phyloP scores from a whole-genome alignment of 1,140 invertebrate species.

The Tachypleus tridentatus region DNA sequence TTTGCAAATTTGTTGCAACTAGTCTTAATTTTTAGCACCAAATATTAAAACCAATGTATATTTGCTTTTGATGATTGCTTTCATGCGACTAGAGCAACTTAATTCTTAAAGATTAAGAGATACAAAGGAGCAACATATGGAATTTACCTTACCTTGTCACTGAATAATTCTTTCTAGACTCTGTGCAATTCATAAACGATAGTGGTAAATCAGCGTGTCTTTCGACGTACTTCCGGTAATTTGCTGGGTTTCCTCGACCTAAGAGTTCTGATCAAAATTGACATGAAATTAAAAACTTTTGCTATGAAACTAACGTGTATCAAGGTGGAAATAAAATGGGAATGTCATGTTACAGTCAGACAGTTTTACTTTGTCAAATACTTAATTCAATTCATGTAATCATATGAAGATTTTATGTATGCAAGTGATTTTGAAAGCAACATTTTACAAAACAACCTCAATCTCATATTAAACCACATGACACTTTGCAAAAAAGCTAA shows the following conservation, averaged over 20 bases:
- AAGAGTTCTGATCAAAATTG: conserved; percentile 11
- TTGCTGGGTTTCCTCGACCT: conserved; percentile 23
- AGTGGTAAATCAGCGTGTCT: not conserved
- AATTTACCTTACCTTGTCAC: conserved; percentile 16
- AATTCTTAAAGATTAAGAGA: not conserved
- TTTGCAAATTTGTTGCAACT: no score
- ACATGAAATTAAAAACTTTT: no score
- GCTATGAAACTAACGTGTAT: no score
- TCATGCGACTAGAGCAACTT: not conserved
- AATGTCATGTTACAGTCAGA: no score
- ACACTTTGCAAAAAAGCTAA: no score
- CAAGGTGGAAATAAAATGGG: no score
- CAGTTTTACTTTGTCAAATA: no score
- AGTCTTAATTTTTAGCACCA: not conserved
- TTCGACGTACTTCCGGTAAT: conserved; percentile 17
- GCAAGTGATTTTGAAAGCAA: no score
- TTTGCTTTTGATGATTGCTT: not conserved
- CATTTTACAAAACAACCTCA: no score
- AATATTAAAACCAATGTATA: not conserved
- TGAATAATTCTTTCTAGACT: conserved; percentile 18
- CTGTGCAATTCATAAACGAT: conserved; percentile 22
- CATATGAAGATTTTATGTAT: no score
- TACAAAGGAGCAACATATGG: not conserved
- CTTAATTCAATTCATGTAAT: no score
- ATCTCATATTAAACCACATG: no score